These are phyloP conservation scores for Etia nguti DNA, from an alignment of 2,113 vertebrate genomes.

Conservation along the genomic window DNA sequence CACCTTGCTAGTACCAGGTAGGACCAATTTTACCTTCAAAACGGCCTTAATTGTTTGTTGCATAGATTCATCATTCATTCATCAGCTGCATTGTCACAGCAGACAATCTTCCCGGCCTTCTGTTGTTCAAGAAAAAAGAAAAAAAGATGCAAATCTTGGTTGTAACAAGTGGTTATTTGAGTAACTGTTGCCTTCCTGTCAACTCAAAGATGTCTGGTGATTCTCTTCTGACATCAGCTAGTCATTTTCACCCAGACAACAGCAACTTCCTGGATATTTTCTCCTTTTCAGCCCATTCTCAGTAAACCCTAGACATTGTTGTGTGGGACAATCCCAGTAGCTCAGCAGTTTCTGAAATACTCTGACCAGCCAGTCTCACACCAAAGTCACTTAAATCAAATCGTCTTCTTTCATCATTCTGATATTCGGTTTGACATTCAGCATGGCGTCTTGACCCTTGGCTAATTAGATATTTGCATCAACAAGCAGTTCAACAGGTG, in stretches of 20 bases:
- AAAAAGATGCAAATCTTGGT: background rate
- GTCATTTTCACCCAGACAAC: background rate
- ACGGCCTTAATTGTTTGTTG: background rate
- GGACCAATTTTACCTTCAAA: background rate
- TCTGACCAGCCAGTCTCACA: background rate
- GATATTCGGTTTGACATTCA: background rate
- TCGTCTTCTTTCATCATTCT: background rate
- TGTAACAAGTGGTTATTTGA: background rate
- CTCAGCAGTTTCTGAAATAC: background rate
- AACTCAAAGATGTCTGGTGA: background rate
- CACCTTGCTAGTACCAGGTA: background rate
- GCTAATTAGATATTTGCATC: background rate
- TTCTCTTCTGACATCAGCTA: background rate
- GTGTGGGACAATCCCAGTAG: background rate
- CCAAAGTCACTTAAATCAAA: background rate
- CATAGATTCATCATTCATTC: background rate
- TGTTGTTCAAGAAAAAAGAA: background rate
- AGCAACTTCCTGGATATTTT: background rate
- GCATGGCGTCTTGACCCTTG: background rate
- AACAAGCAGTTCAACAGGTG: background rate
- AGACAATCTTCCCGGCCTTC: background rate
- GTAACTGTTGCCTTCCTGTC: background rate
- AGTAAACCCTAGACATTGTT: background rate
- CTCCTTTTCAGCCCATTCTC: background rate
- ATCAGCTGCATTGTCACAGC: background rate